phyloP scores from a whole-genome alignment of 2,113 vertebrate species.

The Channa argus region DNA sequence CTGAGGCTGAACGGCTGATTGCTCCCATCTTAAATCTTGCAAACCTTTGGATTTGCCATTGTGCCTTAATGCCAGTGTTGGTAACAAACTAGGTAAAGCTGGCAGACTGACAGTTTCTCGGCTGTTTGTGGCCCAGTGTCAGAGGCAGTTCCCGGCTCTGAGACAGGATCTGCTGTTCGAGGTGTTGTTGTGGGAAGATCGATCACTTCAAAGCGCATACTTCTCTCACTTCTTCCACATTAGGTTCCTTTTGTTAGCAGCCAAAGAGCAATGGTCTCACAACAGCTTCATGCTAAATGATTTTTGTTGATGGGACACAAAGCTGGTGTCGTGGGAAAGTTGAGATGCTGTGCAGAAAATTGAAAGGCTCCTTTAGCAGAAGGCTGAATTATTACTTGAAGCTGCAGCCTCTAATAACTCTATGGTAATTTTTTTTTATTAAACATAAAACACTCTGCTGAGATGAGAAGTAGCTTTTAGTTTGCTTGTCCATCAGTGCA shows the following conservation, averaged over 20 bases:
- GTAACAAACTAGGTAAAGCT: no score
- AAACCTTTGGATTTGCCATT: no score
- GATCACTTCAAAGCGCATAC: constrained; percentile 64
- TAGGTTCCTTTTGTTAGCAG: constrained; percentile 27
- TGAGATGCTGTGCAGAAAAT: neutral
- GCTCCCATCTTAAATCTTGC: no score
- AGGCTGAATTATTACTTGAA: neutral
- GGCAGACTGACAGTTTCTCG: no score
- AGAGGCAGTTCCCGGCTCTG: neutral
- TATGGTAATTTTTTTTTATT: no score
- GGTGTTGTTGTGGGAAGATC: constrained; percentile 30
- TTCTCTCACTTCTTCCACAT: constrained; percentile 64
- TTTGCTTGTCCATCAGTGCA: no score
- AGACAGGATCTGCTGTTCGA: constrained; percentile 12
- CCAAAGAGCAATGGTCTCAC: constrained; percentile 3
- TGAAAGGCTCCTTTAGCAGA: neutral
- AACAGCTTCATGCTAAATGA: constrained; percentile 24
- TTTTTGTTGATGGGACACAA: neutral
- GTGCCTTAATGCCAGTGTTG: no score
- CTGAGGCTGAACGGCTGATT: no score
- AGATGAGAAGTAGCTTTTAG: no score
- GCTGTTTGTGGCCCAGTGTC: no score
- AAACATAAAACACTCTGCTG: no score
- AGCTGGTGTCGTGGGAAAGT: constrained; percentile 18
- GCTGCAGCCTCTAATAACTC: no score